Evolutionary conservation across 2,113 vertebrate genomes (phyloP).

Genomic region (Thalassoma bifasciatum): DNA sequence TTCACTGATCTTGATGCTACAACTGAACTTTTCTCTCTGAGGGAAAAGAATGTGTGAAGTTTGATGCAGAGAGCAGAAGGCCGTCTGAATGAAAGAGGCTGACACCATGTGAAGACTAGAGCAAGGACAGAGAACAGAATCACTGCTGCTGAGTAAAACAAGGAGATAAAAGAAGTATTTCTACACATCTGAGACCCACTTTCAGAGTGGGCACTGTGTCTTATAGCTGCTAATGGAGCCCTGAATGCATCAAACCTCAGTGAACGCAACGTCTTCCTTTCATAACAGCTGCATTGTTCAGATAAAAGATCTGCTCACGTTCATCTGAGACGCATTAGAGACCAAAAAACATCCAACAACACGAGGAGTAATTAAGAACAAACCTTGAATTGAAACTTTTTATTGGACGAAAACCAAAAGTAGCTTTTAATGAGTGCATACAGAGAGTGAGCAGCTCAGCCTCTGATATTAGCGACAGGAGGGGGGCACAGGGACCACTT

Average conservation of each 20-base stretch:
- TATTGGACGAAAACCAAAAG: conserved; percentile 18
- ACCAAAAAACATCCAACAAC: conserved; percentile 29
- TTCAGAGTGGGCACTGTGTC: conserved; percentile 35
- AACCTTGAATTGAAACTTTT: conserved; percentile 50
- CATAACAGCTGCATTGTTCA: conserved; percentile 20
- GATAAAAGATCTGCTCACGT: conserved; percentile 37
- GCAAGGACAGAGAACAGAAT: conserved; percentile 37
- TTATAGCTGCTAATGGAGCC: conserved; percentile 54
- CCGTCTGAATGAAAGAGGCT: conserved; percentile 29
- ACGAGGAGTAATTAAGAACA: conserved; percentile 37
- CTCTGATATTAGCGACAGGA: conserved; percentile 14
- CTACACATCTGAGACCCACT: conserved; percentile 23
- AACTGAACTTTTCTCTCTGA: conserved; percentile 18
- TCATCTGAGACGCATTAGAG: conserved; percentile 39
- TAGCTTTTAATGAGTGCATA: not conserved
- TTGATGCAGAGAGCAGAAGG: not conserved
- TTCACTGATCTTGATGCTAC: conserved; percentile 30
- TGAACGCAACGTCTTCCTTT: conserved; percentile 22
- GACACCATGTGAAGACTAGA: conserved; percentile 24
- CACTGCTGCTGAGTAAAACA: conserved; percentile 16
- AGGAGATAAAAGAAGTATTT: conserved; percentile 24
- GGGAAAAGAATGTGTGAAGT: conserved; percentile 33
- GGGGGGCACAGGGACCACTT: conserved; percentile 47
- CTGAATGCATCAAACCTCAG: conserved; percentile 48
- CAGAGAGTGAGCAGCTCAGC: not conserved